Percentiles rank a stretch among this genome's conserved stretches.
Conservation (phyloP, 2,113 vertebrate genomes). For the Chamaetylas fuelleborni region DNA sequence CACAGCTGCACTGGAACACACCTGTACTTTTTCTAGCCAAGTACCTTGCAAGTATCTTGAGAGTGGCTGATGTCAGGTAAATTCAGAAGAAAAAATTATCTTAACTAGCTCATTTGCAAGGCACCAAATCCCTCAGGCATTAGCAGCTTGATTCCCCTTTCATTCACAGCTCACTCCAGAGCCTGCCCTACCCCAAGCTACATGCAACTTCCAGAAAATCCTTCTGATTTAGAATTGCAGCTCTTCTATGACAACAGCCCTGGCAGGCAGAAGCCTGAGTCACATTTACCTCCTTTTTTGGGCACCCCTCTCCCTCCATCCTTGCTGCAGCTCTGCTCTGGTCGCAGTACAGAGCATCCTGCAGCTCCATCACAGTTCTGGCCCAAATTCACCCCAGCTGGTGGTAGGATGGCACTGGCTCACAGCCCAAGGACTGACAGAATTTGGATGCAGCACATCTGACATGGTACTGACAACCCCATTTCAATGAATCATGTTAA, state of each 20-base stretch:
- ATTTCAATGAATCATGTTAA: slow-evolving; percentile 6
- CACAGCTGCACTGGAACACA: slow-evolving; percentile 47
- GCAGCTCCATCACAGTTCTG: neutral
- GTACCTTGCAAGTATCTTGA: slow-evolving; percentile 11
- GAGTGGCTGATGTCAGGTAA: slow-evolving; percentile 25
- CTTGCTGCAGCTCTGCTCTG: neutral
- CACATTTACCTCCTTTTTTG: slow-evolving; percentile 5
- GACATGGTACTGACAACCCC: neutral
- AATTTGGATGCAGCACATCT: neutral
- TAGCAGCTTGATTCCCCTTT: neutral
- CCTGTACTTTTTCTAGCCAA: slow-evolving; percentile 28
- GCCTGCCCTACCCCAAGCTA: neutral
- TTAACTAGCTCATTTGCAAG: slow-evolving; percentile 28
- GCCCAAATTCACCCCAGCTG: neutral
- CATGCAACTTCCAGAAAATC: neutral
- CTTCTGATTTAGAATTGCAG: neutral
- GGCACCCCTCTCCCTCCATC: neutral
- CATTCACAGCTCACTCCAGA: neutral
- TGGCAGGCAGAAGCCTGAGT: neutral
- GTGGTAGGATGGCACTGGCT: slow-evolving; percentile 4
- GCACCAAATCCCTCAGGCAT: neutral
- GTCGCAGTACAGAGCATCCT: neutral
- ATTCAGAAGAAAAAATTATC: slow-evolving; percentile 24
- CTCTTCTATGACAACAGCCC: neutral
- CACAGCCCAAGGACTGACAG: neutral